Evolutionary conservation across 2,113 vertebrate species (phyloP).

Genomic region (Bungarus multicinctus): DNA sequence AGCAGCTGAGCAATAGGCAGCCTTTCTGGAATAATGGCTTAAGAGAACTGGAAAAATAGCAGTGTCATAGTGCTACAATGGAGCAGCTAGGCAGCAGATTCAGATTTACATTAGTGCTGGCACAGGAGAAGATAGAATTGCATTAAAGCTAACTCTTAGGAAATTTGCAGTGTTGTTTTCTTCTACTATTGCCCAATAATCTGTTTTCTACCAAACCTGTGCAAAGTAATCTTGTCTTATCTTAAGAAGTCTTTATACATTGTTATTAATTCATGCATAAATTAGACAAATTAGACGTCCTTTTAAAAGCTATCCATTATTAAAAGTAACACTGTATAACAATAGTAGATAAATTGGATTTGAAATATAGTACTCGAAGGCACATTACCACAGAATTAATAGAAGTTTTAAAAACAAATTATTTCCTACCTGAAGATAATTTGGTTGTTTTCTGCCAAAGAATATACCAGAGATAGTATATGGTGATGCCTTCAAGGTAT

Average conservation of each 20-base stretch:
- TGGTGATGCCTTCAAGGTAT: conserved; percentile 53
- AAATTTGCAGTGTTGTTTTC: neutral
- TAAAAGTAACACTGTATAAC: neutral
- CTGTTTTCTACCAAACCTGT: neutral
- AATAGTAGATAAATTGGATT: neutral
- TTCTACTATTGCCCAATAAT: neutral
- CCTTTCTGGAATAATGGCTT: neutral
- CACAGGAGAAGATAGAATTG: neutral
- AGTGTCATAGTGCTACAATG: neutral
- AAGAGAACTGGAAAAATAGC: neutral
- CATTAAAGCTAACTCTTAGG: neutral
- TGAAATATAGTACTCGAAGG: neutral
- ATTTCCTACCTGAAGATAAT: conserved; percentile 68
- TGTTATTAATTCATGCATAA: neutral
- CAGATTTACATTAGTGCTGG: neutral
- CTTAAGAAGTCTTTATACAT: neutral
- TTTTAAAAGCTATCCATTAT: neutral
- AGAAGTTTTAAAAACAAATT: neutral
- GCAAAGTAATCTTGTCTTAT: neutral
- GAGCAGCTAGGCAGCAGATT: neutral
- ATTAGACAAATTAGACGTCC: neutral
- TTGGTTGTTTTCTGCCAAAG: conserved; percentile 53
- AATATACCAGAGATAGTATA: conserved; percentile 49
- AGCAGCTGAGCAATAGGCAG: neutral
- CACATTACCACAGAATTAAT: neutral